A percentile compares a stretch with the other conserved stretches of the same genome.
Evolutionary conservation across 2,888 invertebrate species (phyloP).

Genomic region (Cryptocephalus moraei): DNA sequence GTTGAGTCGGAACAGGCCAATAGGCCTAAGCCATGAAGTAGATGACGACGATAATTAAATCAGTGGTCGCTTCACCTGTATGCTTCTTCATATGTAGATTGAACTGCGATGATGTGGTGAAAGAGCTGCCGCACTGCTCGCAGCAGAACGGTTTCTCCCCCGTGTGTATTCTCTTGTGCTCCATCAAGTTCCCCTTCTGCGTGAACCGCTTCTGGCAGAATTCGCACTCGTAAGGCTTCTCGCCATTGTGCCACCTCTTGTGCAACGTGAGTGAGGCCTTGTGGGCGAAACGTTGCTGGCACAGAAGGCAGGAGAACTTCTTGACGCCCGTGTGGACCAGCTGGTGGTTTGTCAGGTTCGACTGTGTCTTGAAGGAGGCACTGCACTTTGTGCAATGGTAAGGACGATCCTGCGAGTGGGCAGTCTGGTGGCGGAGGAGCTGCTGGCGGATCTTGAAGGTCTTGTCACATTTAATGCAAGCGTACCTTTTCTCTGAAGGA

Average conservation of each 20-base stretch:
- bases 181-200: slow-evolving; percentile 67
- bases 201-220: slow-evolving; percentile 64
- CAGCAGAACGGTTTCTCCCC: slow-evolving; percentile 69
- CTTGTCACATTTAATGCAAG: slow-evolving; percentile 66
- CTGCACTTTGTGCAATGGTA: slow-evolving; percentile 50
- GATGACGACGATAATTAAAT: no score
- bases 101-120: slow-evolving; percentile 65
- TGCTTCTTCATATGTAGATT: slow-evolving; percentile 56
- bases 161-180: slow-evolving; percentile 67
- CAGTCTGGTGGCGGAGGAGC: slow-evolving; percentile 65
- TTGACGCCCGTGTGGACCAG: slow-evolving; percentile 60
- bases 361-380: slow-evolving; percentile 59
- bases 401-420: slow-evolving; percentile 62
- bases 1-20: no score
- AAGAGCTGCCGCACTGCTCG: slow-evolving; percentile 52
- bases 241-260: slow-evolving; percentile 58
- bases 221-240: slow-evolving; percentile 57
- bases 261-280: slow-evolving; percentile 66
- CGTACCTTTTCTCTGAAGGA: slow-evolving; percentile 40
- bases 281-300: slow-evolving; percentile 64
- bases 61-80: slow-evolving; percentile 34
- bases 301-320: slow-evolving; percentile 47
- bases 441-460: slow-evolving; percentile 65
- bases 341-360: slow-evolving; percentile 62
- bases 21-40: no score